Conservation (phyloP, 2,113 vertebrate genomes). For the Cyprinodon variegatus region DNA sequence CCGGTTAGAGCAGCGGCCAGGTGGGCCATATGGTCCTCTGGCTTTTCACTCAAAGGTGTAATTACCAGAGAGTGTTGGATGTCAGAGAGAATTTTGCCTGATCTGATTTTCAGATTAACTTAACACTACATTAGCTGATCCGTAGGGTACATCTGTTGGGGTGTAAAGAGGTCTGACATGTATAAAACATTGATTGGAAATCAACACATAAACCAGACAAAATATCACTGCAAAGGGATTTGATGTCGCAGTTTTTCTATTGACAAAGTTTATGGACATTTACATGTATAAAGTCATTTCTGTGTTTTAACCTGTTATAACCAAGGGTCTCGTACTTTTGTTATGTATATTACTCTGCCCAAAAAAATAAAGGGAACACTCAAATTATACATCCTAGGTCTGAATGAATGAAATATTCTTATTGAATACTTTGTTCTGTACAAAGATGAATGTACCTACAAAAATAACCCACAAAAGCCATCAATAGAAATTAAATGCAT, state of each 20-base stretch:
- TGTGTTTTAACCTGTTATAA: neutral
- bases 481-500: too few species aligned
- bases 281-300: neutral
- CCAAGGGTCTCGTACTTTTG: neutral
- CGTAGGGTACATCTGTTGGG: constrained; percentile 33
- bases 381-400: too few species aligned
- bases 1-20: constrained; percentile 18
- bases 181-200: neutral
- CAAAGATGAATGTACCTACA: too few species aligned
- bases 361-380: too few species aligned
- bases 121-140: constrained; percentile 14
- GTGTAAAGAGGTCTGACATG: neutral
- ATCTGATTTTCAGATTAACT: constrained; percentile 72
- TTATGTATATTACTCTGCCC: neutral
- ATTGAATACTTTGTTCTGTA: too few species aligned
- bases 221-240: neutral
- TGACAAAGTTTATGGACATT: neutral
- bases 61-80: constrained; percentile 41
- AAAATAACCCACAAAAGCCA: too few species aligned
- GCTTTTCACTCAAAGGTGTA: constrained; percentile 50
- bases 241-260: neutral
- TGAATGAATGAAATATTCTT: too few species aligned
- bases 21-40: constrained; percentile 61
- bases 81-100: constrained; percentile 35
- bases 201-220: too few species aligned